Evolutionary conservation across 2,888 invertebrate genomes (phyloP).

Genomic region (Ctenicera cuprea): DNA sequence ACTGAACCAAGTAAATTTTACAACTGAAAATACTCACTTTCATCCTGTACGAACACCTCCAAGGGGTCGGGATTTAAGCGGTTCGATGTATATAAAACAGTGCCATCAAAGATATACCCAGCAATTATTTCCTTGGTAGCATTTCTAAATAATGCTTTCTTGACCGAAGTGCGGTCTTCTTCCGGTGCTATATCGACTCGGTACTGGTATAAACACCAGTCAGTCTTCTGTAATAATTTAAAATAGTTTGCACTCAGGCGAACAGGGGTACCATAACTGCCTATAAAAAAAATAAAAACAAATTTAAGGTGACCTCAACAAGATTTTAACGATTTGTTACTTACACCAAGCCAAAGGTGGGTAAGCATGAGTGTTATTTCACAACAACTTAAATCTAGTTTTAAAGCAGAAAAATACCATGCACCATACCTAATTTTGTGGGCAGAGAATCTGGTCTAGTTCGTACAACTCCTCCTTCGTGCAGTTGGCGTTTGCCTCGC

Average conservation of each 20-base stretch:
- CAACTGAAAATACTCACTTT: too few relatives aligned
- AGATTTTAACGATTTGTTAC: too few relatives aligned
- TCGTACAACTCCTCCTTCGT: constrained; percentile 72
- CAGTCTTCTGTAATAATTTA: constrained; percentile 77
- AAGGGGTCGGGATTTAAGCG: constrained; percentile 76
- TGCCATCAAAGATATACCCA: constrained; percentile 86
- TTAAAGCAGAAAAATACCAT: too few relatives aligned
- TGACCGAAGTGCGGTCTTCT: constrained; percentile 79
- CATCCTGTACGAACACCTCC: constrained; percentile 75
- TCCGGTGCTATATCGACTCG: constrained; percentile 84
- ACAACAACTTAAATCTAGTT: too few relatives aligned
- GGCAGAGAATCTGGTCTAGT: constrained; percentile 66
- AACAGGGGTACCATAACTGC: constrained; percentile 74
- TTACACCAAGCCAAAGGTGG: too few relatives aligned
- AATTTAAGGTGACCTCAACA: too few relatives aligned
- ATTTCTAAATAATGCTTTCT: constrained; percentile 77
- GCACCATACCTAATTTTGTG: constrained; percentile 68
- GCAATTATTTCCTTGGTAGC: constrained; percentile 56
- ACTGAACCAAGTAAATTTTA: not conserved
- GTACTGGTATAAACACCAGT: constrained; percentile 86
- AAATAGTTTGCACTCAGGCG: constrained; percentile 82
- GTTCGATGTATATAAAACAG: constrained; percentile 79
- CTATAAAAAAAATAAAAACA: constrained; percentile 69
- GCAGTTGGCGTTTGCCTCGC: constrained; percentile 74
- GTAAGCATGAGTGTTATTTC: too few relatives aligned